Evolutionary conservation across 2,113 vertebrate species (phyloP).

Genomic region (Carassius auratus): DNA sequence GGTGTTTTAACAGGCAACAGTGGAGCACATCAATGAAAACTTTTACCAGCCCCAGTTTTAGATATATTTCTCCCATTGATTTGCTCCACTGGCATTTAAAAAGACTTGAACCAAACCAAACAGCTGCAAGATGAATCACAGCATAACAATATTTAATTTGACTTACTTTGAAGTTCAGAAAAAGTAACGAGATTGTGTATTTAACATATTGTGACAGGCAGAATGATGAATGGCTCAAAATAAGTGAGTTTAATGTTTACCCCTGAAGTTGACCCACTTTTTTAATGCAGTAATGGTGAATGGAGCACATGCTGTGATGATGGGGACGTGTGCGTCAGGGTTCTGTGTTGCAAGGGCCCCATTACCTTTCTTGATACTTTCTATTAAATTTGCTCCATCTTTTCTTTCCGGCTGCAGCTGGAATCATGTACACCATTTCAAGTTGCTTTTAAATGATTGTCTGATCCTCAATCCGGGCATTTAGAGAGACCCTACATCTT

Average conservation of each 20-base stretch:
- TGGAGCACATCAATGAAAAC: too few species aligned
- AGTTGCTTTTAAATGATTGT: neutral
- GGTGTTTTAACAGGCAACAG: too few species aligned
- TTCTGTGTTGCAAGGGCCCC: neutral
- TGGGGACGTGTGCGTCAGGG: neutral
- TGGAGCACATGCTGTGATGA: neutral
- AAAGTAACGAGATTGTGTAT: neutral
- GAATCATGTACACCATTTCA: too few species aligned
- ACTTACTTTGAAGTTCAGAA: neutral
- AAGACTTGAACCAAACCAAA: neutral
- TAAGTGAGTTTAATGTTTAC: neutral
- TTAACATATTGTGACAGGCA: neutral
- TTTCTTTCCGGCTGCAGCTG: neutral
- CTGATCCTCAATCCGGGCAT: neutral
- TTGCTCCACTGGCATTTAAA: neutral
- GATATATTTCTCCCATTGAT: too few species aligned
- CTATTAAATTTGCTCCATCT: neutral
- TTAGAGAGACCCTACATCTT: neutral
- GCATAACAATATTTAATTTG: neutral
- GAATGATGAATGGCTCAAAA: neutral
- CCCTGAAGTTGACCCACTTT: slow-evolving; percentile 11
- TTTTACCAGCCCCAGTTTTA: too few species aligned
- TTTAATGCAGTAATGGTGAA: neutral
- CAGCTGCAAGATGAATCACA: neutral
- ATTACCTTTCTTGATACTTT: neutral